Evolutionary conservation across 2,888 invertebrate genomes (phyloP).

Genomic region (Campopleginae sp.): DNA sequence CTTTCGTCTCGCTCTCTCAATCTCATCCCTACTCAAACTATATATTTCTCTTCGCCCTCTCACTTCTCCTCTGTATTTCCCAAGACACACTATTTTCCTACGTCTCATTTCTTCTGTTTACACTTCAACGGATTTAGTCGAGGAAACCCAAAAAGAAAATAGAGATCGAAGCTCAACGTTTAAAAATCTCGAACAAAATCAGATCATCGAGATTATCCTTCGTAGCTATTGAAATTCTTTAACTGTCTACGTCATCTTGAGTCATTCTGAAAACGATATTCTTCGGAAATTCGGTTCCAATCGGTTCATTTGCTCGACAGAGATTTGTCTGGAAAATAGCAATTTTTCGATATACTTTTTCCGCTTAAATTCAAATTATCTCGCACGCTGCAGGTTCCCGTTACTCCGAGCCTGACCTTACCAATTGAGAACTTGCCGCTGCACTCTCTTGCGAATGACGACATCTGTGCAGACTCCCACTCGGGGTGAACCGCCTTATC

Average conservation of each 20-base stretch:
- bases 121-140: conserved; percentile 1
- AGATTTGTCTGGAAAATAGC: background rate
- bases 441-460: background rate
- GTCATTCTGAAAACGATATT: background rate
- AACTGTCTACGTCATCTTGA: background rate
- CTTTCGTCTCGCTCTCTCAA: conserved; percentile 51
- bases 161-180: background rate
- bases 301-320: background rate
- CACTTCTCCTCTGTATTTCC: background rate
- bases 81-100: background rate
- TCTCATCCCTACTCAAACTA: conserved; percentile 34
- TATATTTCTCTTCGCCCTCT: background rate
- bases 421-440: background rate
- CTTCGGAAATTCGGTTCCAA: background rate
- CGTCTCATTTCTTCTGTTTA: conserved; percentile 6
- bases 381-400: background rate
- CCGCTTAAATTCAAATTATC: background rate
- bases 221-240: background rate
- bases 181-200: background rate
- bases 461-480: background rate
- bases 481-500: background rate
- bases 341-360: background rate
- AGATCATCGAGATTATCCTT: background rate
- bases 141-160: conserved; percentile 8
- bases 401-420: background rate